Percentiles rank a stretch among this genome's conserved stretches.
Conservation (phyloP, 2,113 vertebrate species). For the Himantopus leucocephalus region DNA sequence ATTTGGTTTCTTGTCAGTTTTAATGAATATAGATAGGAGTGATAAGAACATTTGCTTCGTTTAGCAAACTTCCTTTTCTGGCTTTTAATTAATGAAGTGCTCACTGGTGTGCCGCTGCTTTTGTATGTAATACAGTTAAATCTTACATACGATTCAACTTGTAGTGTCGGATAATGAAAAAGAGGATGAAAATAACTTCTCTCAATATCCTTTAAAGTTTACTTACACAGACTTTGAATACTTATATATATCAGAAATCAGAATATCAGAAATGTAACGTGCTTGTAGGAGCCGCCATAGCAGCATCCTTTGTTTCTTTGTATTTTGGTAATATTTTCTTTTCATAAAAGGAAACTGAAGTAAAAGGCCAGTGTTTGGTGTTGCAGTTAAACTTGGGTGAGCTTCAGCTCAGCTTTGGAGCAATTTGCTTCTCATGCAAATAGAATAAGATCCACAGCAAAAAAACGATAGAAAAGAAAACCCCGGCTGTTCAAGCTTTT, state of each 20-base stretch:
- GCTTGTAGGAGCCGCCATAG: rapidly evolving
- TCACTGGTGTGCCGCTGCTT: conserved; percentile 59
- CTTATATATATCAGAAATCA: neutral
- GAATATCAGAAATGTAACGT: neutral
- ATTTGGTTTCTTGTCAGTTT: conserved; percentile 78
- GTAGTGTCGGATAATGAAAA: neutral
- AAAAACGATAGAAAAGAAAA: neutral
- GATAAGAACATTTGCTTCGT: conserved; percentile 77
- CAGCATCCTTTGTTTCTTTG: neutral
- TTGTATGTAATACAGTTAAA: conserved; percentile 22
- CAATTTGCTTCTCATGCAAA: neutral
- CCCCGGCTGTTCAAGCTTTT: neutral
- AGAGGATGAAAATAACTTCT: neutral
- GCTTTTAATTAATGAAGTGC: conserved; percentile 75
- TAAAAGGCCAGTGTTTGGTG: neutral
- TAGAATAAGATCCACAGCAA: neutral
- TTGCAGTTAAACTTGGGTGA: neutral
- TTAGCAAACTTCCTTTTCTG: conserved; percentile 76
- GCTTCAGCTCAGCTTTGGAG: neutral
- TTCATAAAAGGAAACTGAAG: neutral
- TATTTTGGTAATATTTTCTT: neutral
- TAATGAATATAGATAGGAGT: conserved; percentile 74
- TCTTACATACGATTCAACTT: neutral
- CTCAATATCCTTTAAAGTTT: neutral
- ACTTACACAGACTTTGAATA: neutral